Evolutionary conservation across 1,140 invertebrate genomes (phyloP).

Genomic region (Venturia canescens): DNA sequence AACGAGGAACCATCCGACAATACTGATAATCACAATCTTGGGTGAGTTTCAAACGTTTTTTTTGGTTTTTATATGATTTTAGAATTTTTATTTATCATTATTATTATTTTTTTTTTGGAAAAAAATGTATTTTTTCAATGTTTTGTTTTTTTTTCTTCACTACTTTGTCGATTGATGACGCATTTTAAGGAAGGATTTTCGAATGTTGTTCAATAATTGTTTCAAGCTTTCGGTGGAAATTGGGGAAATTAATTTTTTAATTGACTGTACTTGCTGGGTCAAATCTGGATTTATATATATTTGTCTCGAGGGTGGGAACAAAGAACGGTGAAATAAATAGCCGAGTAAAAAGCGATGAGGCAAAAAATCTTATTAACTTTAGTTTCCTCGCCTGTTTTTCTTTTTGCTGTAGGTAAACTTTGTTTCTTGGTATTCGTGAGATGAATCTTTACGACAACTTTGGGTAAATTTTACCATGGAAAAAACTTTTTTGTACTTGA

Average conservation of each 20-base stretch:
- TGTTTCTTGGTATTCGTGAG: slow-evolving; percentile 37
- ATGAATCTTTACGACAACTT: slow-evolving; percentile 12
- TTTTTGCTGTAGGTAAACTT: slow-evolving; percentile 44
- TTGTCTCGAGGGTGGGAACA: not conserved
- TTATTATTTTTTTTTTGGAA: not conserved
- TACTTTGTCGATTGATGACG: too few species aligned
- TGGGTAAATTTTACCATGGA: not conserved
- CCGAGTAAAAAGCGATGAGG: slow-evolving; percentile 61
- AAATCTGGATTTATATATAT: not conserved
- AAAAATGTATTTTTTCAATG: not conserved
- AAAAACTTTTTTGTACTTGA: slow-evolving; percentile 10
- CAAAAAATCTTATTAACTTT: slow-evolving; percentile 74
- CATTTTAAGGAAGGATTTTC: too few species aligned
- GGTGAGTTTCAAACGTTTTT: slow-evolving; percentile 63
- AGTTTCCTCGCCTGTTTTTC: slow-evolving; percentile 39
- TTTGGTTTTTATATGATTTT: not conserved
- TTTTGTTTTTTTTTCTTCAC: too few species aligned
- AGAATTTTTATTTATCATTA: not conserved
- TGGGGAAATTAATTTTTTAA: too few species aligned
- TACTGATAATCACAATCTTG: slow-evolving; percentile 80
- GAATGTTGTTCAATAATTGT: too few species aligned
- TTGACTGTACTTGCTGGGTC: too few species aligned
- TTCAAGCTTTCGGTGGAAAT: too few species aligned
- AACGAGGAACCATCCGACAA: slow-evolving; percentile 79
- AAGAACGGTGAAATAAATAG: not conserved